Percentiles rank a stretch among this genome's conserved stretches.
Conservation (phyloP, 2,797 vertebrate genomes). For the Lepilemur ruficaudatus region DNA sequence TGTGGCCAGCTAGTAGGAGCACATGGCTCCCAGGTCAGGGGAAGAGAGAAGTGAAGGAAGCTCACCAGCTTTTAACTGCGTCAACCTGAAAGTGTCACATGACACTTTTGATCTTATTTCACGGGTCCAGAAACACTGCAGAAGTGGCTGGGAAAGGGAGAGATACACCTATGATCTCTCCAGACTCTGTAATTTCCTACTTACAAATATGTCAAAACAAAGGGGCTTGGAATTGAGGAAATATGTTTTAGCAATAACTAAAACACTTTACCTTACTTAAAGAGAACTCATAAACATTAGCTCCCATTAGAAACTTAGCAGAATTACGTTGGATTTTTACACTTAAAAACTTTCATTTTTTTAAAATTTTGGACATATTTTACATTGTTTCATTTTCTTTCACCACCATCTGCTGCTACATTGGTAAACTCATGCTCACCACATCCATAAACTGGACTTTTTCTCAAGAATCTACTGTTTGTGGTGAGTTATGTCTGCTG, state of each 20-base stretch:
- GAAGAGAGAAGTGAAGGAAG: not conserved
- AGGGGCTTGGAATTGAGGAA: not conserved
- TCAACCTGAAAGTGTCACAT: not conserved
- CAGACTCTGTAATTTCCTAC: not conserved
- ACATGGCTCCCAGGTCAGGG: not conserved
- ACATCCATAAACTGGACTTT: not conserved
- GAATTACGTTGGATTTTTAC: not conserved
- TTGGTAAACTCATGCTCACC: not conserved
- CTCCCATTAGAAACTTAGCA: not conserved
- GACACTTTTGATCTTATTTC: not conserved
- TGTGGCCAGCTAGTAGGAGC: rapidly evolving
- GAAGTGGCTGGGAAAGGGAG: not conserved
- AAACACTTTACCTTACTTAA: not conserved
- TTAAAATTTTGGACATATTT: not conserved
- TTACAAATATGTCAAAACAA: not conserved
- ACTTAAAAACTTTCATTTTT: not conserved
- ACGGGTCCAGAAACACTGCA: not conserved
- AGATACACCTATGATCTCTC: not conserved
- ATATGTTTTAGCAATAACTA: not conserved
- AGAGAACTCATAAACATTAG: not conserved
- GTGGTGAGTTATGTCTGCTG: not conserved
- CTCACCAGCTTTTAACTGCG: not conserved
- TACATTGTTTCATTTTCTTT: not conserved
- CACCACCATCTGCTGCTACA: not conserved
- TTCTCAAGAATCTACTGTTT: not conserved